Evolutionary conservation across 2,888 invertebrate species (phyloP), one percentile per base, ranked within the genome.

Genomic region (Euclidia mi): DNA sequence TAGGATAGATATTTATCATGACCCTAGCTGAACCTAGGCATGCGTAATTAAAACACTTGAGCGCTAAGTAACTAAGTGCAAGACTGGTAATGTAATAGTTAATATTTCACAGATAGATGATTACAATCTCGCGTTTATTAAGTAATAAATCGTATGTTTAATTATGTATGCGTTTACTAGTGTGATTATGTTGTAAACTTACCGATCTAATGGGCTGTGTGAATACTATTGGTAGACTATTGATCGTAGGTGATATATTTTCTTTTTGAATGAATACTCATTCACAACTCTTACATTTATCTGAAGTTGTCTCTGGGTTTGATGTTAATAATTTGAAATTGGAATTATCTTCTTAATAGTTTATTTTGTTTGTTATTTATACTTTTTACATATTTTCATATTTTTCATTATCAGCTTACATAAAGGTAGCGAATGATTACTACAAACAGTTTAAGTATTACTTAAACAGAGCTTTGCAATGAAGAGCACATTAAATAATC

Each of bases 71-170:
- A 17, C 12, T 35, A 1, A 32, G 15, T 37, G 18, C 18, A 37
- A 18, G 25, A 44, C 10, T 15, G 10, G 34, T 25, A 38, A 7
- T 14, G 40, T 10, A 47, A 52, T 56, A 51, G 48, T 50, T 65
- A 68, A 68, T 71, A 65, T 70, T 70, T 70, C 53, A 70, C 40
- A 38, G 56, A 65, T 48, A 70, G 10, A 65, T 61, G 67, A 69
- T 66, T 59, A 69, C 58, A 55, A 71, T 66, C 69, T 71, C 44
- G 51, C 56, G 53, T 71, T 63, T 69, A 69, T 69, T 71, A 69
- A 63, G 67, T 59, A 66, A 63, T 66, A 70, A 71, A 67, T 71
- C 37, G 25, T 55, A 56, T 47, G 55, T 65, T 71, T 70, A 58
- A 63, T 67, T 59, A 70, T 59, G 56, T 55, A 70, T 63, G 67